Percentiles rank a stretch among this genome's conserved stretches.
Evolutionary conservation across 2,888 invertebrate genomes (phyloP).

Genomic region (Trachelus stipa): DNA sequence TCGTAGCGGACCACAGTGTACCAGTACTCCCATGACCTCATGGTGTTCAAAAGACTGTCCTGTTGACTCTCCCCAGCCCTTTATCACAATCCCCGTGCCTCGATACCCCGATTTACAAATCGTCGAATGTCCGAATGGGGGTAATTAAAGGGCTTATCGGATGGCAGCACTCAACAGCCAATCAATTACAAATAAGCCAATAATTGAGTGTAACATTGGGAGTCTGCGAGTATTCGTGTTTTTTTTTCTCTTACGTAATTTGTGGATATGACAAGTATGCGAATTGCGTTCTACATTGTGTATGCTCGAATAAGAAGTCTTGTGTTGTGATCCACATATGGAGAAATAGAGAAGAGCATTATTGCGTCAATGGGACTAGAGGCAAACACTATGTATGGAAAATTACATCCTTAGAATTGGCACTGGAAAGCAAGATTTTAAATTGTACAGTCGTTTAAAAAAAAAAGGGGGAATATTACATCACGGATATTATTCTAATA

Average conservation of each 20-base stretch:
- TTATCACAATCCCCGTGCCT: constrained; percentile 17
- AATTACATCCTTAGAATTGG: neutral
- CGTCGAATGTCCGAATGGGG: constrained; percentile 2
- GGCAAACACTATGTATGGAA: neutral
- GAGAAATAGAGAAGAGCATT: neutral
- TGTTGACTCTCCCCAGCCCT: constrained; percentile 59
- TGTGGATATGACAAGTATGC: constrained; percentile 12
- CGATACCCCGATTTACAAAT: constrained; percentile 1
- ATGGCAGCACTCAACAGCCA: constrained; percentile 30
- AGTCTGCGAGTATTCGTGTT: constrained; percentile 27
- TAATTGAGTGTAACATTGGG: constrained; percentile 33
- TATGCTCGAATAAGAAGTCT: constrained; percentile 12
- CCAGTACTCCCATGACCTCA: constrained; percentile 61
- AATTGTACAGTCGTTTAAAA: neutral
- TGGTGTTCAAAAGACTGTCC: constrained; percentile 67
- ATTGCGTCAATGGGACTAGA: constrained; percentile 4
- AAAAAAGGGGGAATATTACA: constrained; percentile 15
- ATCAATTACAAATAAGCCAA: constrained; percentile 33
- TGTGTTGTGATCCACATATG: constrained; percentile 18
- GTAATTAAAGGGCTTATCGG: constrained; percentile 7
- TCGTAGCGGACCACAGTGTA: constrained; percentile 69
- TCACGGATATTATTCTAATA: constrained; percentile 8
- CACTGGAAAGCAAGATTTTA: neutral
- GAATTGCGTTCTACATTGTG: constrained; percentile 26
- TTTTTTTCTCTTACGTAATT: constrained; percentile 9